A percentile compares a stretch with the other conserved stretches of the same genome.
These are phyloP conservation scores for Drosophila ironensis DNA, from an alignment of 1,140 invertebrate genomes.

Conservation along the genomic window DNA sequence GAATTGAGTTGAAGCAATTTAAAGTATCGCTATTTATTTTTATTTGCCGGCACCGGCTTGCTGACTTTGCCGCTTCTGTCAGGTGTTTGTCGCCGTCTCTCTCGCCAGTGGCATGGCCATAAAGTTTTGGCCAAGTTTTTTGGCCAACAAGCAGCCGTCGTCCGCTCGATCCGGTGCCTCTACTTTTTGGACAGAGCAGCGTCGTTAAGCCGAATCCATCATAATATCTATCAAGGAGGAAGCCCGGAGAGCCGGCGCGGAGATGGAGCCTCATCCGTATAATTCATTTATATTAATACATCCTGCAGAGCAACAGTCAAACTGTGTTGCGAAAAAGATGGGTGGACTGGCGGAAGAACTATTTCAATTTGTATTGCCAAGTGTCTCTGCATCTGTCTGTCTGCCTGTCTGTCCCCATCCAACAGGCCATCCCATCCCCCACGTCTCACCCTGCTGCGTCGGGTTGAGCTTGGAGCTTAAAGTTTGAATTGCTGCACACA, in stretches of 20 bases:
- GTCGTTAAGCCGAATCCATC: conserved; percentile 71
- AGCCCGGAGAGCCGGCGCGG: neutral
- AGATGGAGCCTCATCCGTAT: conserved; percentile 41
- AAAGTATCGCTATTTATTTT: too few species aligned
- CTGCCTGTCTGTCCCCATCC: conserved; percentile 3
- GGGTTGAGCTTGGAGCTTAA: too few species aligned
- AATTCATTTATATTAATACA: conserved; percentile 74
- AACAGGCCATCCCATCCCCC: neutral
- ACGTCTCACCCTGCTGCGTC: too few species aligned
- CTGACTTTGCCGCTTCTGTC: conserved; percentile 9
- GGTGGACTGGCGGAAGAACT: conserved; percentile 15
- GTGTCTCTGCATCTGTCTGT: conserved; percentile 25
- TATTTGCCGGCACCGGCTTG: neutral
- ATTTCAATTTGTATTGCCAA: conserved; percentile 67
- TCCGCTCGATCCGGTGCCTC: conserved; percentile 16
- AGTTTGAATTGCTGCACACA: conserved; percentile 67
- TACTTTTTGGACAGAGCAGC: conserved; percentile 38
- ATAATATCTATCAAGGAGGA: conserved; percentile 58
- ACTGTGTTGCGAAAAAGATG: conserved; percentile 8
- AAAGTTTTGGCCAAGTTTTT: conserved; percentile 57
- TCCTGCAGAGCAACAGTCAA: conserved; percentile 41
- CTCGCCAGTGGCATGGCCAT: conserved; percentile 13
- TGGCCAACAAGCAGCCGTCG: conserved; percentile 44
- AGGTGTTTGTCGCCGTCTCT: conserved; percentile 1
- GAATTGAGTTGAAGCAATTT: too few species aligned